Evolutionary conservation across 2,113 vertebrate species (phyloP).

Genomic region (Lophochroa leadbeateri): DNA sequence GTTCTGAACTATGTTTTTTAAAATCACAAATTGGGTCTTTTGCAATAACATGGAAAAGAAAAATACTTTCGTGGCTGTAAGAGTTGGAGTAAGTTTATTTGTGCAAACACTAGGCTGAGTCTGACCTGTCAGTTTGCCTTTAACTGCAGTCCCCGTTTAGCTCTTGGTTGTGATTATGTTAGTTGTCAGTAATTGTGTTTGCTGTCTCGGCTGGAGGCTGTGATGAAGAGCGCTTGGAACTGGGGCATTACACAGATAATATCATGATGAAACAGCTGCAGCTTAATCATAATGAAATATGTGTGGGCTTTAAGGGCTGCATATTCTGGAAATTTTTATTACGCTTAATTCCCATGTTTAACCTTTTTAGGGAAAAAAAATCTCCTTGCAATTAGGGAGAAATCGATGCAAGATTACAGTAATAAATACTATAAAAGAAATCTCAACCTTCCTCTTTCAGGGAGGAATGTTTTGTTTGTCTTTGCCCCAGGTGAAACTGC

Average conservation of each 20-base stretch:
- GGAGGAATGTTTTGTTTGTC: neutral
- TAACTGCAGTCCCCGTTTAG: neutral
- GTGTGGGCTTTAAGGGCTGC: neutral
- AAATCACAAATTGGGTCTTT: neutral
- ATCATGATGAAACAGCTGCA: slow-evolving; percentile 43
- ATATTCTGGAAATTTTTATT: slow-evolving; percentile 33
- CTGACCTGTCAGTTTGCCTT: slow-evolving; percentile 13
- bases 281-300: slow-evolving; percentile 22
- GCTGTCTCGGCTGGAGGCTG: neutral
- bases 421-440: neutral
- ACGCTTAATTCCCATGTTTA: slow-evolving; percentile 32
- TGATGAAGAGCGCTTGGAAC: slow-evolving; percentile 42
- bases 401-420: neutral
- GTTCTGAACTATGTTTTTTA: neutral
- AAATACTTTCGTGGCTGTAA: neutral
- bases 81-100: neutral
- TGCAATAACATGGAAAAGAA: neutral
- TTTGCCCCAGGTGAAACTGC: neutral
- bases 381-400: neutral
- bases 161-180: slow-evolving; percentile 7
- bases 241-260: slow-evolving; percentile 45
- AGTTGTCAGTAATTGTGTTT: slow-evolving; percentile 48
- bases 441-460: neutral
- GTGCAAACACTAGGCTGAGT: neutral
- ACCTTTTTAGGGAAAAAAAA: neutral